Evolutionary conservation across 1,140 invertebrate species (phyloP).

Genomic region (Neodiprion virginianus): DNA sequence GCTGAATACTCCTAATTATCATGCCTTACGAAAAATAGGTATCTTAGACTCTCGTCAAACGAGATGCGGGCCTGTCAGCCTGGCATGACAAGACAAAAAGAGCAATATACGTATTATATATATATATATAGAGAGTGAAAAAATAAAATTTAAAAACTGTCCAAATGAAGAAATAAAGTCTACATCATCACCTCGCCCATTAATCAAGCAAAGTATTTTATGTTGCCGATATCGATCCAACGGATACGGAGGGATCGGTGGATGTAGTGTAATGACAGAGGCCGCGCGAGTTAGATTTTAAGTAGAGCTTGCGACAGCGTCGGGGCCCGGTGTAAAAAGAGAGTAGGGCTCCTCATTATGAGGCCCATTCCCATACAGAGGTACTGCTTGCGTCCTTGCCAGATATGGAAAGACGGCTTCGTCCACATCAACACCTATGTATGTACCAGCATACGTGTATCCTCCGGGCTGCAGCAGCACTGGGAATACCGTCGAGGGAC

Average conservation of each 20-base stretch:
- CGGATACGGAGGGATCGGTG: not conserved
- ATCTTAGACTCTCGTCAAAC: too few relatives aligned
- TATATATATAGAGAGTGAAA: not conserved
- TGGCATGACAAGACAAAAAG: too few relatives aligned
- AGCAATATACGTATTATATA: not conserved
- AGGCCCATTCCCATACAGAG: constrained; percentile 41
- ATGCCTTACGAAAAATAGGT: not conserved
- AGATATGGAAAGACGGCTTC: constrained; percentile 51
- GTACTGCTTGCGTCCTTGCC: constrained; percentile 50
- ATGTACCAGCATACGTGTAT: too few relatives aligned
- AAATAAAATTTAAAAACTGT: too few relatives aligned
- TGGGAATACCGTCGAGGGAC: not conserved
- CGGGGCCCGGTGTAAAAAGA: not conserved
- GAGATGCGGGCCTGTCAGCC: too few relatives aligned
- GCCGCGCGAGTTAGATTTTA: not conserved
- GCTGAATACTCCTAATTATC: not conserved
- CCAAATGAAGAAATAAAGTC: not conserved
- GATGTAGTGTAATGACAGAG: not conserved
- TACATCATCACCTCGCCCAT: not conserved
- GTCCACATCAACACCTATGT: not conserved
- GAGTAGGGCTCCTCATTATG: constrained; percentile 37
- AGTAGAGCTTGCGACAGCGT: not conserved
- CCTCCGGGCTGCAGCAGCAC: too few relatives aligned
- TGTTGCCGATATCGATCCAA: not conserved
- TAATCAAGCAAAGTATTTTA: not conserved